Base-by-base conservation (phyloP, 2,113 vertebrate genomes). In the Sterna hirundo region DNA sequence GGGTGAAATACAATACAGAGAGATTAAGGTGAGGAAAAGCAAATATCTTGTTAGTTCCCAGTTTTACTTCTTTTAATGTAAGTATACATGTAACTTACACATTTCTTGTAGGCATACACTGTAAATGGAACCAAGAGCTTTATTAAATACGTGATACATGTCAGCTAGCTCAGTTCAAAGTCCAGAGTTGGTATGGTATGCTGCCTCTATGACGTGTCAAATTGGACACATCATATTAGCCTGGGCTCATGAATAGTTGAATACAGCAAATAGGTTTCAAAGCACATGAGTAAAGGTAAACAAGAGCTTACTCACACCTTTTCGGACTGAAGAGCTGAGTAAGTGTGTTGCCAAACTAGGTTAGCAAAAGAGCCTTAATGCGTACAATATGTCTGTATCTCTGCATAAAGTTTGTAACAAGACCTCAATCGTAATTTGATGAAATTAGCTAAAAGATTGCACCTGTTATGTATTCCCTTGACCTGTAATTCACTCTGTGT, bases 281-380 rank as follows among this genome's bases (percentile, higher is more conserved):
- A 93, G 38, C 60, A 83, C 15, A 30, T 5, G 4, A 23, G 38
- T 16, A 78, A 74, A 30, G 36, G 42, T 60, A 92, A 95, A 95
- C 77, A 90, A 55, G 74, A 78, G 26, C 74, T 94, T 94, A 86
- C 80, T 97, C 92, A 96, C 19, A 13, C 15, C n/a, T 94, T 88
- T 60, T 54, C 44, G 25, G 30, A 78, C 19, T 61, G 44, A 91
- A 36, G 3, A 78, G 13, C 40, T 74, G 20, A 83, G 10, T 55
- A 58, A 66, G 16, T 68, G 38, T 29, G 29, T 26, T 91, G 77
- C 32, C 61, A 60, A 91, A 79, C 34, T 8, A 80, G 47, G 68
- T 34, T 58, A 72, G n/a, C 27, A 84, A 40, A 88, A 68, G 8
- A 68, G 36, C 52, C 32, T 38, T 3, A 0, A 23, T 64, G 40